Conservation (phyloP, 2,797 vertebrate species). For the Tragopan temminckii region DNA sequence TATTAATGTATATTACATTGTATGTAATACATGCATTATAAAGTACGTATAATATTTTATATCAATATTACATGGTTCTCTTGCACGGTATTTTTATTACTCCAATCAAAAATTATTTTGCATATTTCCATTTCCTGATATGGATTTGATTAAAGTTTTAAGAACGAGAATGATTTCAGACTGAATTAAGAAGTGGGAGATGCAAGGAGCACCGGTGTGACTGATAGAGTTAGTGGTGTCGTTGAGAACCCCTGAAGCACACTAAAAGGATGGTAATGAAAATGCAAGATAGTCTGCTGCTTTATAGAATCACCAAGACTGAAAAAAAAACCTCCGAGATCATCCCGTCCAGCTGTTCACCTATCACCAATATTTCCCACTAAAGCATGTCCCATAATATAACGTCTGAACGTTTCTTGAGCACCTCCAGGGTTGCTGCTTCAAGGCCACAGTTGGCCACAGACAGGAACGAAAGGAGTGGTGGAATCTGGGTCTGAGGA, state of each 20-base stretch:
- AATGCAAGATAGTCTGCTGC: not conserved
- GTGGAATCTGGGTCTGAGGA: not conserved
- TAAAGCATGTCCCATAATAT: too few species aligned
- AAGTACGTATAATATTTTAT: too few species aligned
- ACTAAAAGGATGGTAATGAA: not conserved
- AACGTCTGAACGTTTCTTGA: too few species aligned
- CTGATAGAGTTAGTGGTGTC: not conserved
- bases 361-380: too few species aligned
- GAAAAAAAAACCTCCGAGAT: too few species aligned
- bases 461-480: not conserved
- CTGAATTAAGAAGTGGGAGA: not conserved
- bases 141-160: not conserved
- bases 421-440: not conserved
- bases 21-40: too few species aligned
- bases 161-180: not conserved
- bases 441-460: rapidly evolving
- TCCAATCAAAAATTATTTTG: not conserved
- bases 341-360: too few species aligned
- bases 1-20: too few species aligned
- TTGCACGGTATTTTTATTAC: not conserved
- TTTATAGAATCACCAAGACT: not conserved
- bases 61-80: too few species aligned
- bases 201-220: not conserved
- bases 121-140: not conserved
- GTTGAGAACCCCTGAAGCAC: not conserved